These are phyloP conservation scores for Tragulus kanchil DNA, from an alignment of 2,113 vertebrate species.

Conservation along the genomic window DNA sequence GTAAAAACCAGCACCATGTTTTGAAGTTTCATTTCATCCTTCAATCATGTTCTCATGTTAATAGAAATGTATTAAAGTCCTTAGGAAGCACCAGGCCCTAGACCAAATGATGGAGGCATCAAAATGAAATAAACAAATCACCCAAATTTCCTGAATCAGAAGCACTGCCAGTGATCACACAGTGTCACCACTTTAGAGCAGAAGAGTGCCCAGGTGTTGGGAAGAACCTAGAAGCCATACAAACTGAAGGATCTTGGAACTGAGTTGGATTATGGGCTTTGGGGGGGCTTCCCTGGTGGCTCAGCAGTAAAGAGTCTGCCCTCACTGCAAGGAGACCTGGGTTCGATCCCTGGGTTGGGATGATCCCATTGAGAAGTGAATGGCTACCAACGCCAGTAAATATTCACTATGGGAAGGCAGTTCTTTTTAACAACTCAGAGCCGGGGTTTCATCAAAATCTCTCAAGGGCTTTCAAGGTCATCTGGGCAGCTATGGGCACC, in stretches of 20 bases:
- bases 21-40: not conserved
- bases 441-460: not conserved
- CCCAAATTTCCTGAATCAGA: not conserved
- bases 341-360: not conserved
- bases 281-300: not conserved
- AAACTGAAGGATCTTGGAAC: not conserved
- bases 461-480: not conserved
- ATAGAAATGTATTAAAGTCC: not conserved
- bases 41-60: not conserved
- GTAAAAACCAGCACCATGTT: conserved; percentile 56
- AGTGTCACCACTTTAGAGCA: accelerated
- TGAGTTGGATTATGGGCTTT: not conserved
- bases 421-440: not conserved
- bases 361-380: not conserved
- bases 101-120: not conserved
- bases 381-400: not conserved
- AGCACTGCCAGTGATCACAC: not conserved
- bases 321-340: not conserved
- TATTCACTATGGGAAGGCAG: not conserved
- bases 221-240: not conserved
- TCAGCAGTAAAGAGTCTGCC: not conserved
- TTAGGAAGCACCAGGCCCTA: not conserved
- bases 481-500: too few relatives aligned
- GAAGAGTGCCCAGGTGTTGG: not conserved
- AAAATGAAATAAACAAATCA: not conserved